Percentiles rank a stretch among this genome's conserved stretches.
Evolutionary conservation across 2,113 vertebrate species (phyloP).

Genomic region (Oncorhynchus gorbuscha): DNA sequence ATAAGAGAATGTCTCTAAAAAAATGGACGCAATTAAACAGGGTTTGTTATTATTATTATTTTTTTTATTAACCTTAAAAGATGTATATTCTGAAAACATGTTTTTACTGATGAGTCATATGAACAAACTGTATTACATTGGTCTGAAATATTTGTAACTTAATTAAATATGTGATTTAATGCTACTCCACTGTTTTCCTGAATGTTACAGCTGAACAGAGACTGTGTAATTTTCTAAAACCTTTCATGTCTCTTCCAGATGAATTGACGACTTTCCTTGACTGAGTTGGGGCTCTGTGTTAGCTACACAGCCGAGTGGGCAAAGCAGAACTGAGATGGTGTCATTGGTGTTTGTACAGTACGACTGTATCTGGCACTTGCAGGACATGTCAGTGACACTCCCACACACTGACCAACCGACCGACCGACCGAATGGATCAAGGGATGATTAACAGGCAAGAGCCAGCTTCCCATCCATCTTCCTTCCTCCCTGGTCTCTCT

Average conservation of each 20-base stretch:
- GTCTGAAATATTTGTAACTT: too few relatives aligned
- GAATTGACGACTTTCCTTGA: slow-evolving; percentile 15
- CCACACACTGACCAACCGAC: slow-evolving; percentile 7
- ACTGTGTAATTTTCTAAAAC: neutral
- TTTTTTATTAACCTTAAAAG: too few relatives aligned
- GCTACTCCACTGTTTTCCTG: neutral
- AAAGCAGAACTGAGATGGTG: neutral
- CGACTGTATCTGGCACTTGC: too few relatives aligned
- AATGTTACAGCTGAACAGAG: neutral
- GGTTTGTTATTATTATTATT: too few relatives aligned
- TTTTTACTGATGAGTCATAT: too few relatives aligned
- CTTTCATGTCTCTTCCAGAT: slow-evolving; percentile 4
- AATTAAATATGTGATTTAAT: too few relatives aligned
- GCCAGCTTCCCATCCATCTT: slow-evolving; percentile 46
- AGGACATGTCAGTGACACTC: neutral
- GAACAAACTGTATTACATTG: too few relatives aligned
- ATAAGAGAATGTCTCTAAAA: too few relatives aligned
- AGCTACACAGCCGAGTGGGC: neutral
- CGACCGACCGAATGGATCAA: neutral
- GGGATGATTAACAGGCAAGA: slow-evolving; percentile 43
- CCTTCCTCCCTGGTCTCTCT: slow-evolving; percentile 8
- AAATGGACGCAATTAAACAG: too few relatives aligned
- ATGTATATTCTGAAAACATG: too few relatives aligned
- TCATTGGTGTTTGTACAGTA: neutral
- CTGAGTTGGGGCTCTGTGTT: slow-evolving; percentile 14